Evolutionary conservation across 2,888 invertebrate species (phyloP), one percentile per base, ranked within the genome.

Genomic region (Glyphotaelius pellucidus): DNA sequence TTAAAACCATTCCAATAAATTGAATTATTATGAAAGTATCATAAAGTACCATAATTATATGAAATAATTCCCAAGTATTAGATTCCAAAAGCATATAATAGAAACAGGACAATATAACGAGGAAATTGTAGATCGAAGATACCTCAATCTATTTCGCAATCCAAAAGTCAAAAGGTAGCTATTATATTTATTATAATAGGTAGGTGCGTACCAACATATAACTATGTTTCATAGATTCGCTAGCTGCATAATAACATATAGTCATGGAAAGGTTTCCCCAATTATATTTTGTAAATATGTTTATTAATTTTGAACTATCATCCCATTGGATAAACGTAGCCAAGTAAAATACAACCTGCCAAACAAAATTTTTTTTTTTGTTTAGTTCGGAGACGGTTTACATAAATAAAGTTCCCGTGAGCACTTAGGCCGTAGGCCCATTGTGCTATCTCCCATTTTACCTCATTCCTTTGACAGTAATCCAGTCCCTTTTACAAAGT

Each of bases 341-440:
- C 52, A 67, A 67, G 52, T 25, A 25, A 67, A 67, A 67, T 67
- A 67, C 25, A 67, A 67, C 52, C 52, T 67, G 19, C 52, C 25
- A n/a, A 42, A 38, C 85, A 5, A 42, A 85, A 85, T 42, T 85
- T 85, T n/a, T n/a, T n/a, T n/a, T n/a, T n/a, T n/a, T n/a, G n/a
- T n/a, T n/a, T n/a, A n/a, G n/a, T n/a, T n/a, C n/a, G n/a, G n/a
- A n/a, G n/a, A n/a, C n/a, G n/a, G n/a, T n/a, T n/a, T n/a, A n/a
- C n/a, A n/a, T n/a, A n/a, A n/a, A n/a, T n/a, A n/a, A n/a, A n/a
- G n/a, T n/a, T n/a, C n/a, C n/a, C n/a, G n/a, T n/a, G n/a, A n/a
- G n/a, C n/a, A n/a, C n/a, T n/a, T n/a, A n/a, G n/a, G n/a, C n/a
- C n/a, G n/a, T n/a, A n/a, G n/a, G n/a, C n/a, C n/a, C n/a, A n/a